Evolutionary conservation across 2,797 vertebrate genomes (phyloP), one percentile per base, ranked within the genome.

Genomic region (Sebastes flavidus): DNA sequence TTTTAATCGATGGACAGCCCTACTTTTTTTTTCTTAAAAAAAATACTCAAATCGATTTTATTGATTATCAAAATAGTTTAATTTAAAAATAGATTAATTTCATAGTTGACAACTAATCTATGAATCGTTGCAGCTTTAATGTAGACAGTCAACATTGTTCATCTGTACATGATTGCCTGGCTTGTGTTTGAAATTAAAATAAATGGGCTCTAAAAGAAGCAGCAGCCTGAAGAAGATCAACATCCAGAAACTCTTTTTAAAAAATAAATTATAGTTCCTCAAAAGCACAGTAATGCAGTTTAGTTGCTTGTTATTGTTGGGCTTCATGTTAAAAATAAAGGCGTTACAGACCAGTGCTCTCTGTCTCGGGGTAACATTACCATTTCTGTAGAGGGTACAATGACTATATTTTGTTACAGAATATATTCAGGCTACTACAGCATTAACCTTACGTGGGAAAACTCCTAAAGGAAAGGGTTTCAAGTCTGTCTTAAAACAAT

Each of bases 251-350:
- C 13, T 29, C 10, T 77, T 65, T 38, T 38, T 34, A 38, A 66
- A 79, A 46, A 74, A 69, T 3, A 62, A 60, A 72, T 72, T 52
- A 68, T 24, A 38, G 36, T 20, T 71, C 30, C 24, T 79, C 8
- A 72, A 32, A 75, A 59, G 56, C 56, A 65, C 32, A 38, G n/a
- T 32, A 27, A 81, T 65, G 54, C 68, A 70, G 32, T 71, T 70
- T n/a, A 16, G 65, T 55, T 82, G 72, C 71, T 55, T 82, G 72
- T 68, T 30, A 30, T 66, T 70, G 52, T 38, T 58, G 27, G 56
- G 9, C 29, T 58, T 34, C 30, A 46, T 82, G 24, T 69, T 72
- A 16, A 78, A 70, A 77, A 70, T 60, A 38, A 36, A 71, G 42
- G 30, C 9, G 0, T 25, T 38, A 46, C n/a, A 77, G 61, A 55